These are phyloP conservation scores for Caenorhabditis drosophilae DNA, from an alignment of 2,888 invertebrate genomes.

Conservation along the genomic window DNA sequence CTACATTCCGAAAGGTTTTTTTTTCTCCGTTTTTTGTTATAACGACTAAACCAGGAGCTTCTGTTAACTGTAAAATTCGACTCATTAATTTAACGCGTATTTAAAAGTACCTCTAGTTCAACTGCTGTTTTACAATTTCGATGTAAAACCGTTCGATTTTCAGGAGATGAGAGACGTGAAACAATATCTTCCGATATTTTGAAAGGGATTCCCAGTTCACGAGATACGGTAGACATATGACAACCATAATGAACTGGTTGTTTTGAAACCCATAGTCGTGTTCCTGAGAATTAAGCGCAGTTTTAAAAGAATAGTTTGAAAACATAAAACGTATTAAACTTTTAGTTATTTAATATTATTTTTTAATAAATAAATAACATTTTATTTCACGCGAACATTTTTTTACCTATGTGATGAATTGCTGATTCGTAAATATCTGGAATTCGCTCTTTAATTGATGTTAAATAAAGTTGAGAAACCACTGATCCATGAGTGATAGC, in stretches of 20 bases:
- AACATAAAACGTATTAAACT: too few species aligned
- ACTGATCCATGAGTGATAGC: conserved; percentile 27
- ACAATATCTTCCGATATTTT: conserved; percentile 34
- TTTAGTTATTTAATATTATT: background rate
- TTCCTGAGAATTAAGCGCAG: conserved; percentile 23
- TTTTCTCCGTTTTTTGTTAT: conserved; percentile 15
- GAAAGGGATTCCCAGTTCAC: conserved; percentile 31
- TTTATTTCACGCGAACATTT: background rate
- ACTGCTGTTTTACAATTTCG: conserved; percentile 31
- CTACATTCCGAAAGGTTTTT: conserved; percentile 10
- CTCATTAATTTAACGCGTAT: background rate
- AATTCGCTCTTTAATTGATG: conserved; percentile 25
- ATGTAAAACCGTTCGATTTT: conserved; percentile 22
- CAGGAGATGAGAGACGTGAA: conserved; percentile 26
- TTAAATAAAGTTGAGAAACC: conserved; percentile 31
- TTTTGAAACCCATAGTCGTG: conserved; percentile 25
- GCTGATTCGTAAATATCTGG: conserved; percentile 29
- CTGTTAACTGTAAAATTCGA: conserved; percentile 22
- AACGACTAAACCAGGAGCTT: conserved; percentile 27
- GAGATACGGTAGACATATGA: conserved; percentile 39
- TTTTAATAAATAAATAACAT: background rate
- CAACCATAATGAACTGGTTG: conserved; percentile 33
- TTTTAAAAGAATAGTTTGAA: too few species aligned
- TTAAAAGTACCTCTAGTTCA: conserved; percentile 13
- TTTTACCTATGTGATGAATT: conserved; percentile 24